Conservation (phyloP, 2,888 invertebrate species). For the Adelphocoris suturalis region DNA sequence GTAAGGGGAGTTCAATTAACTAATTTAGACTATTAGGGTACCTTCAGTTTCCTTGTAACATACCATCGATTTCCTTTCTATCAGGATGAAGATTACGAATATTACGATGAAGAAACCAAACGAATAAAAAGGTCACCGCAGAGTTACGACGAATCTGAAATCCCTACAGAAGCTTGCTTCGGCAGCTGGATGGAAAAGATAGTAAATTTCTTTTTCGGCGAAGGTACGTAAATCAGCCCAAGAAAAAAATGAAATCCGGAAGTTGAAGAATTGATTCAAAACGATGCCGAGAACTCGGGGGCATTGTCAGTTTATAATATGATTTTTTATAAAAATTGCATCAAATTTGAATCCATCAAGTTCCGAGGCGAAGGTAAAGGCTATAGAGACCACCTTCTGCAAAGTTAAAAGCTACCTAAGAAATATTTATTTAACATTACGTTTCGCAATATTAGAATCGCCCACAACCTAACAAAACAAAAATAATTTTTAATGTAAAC, state of each 20-base stretch:
- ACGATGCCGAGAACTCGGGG: neutral
- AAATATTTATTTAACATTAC: too few relatives aligned
- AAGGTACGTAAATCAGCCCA: slow-evolving; percentile 44
- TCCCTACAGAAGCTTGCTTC: neutral
- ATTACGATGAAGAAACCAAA: neutral
- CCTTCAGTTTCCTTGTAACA: neutral
- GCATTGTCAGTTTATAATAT: neutral
- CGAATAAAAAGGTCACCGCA: slow-evolving; percentile 40
- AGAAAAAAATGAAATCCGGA: neutral
- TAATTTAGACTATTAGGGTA: neutral
- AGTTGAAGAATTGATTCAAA: neutral
- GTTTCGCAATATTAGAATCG: too few relatives aligned
- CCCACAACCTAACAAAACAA: too few relatives aligned
- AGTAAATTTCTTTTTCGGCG: slow-evolving; percentile 69
- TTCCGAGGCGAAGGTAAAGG: too few relatives aligned
- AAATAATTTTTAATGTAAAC: too few relatives aligned
- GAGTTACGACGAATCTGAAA: neutral
- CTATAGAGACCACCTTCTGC: too few relatives aligned
- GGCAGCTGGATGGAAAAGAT: slow-evolving; percentile 54
- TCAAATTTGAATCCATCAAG: too few relatives aligned
- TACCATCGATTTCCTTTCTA: neutral
- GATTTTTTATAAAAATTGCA: too few relatives aligned
- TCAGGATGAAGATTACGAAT: slow-evolving; percentile 8
- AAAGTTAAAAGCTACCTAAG: too few relatives aligned
- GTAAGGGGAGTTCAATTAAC: neutral